Evolutionary conservation across 2,888 invertebrate genomes (phyloP).

Genomic region (Ornithoptera priamus): DNA sequence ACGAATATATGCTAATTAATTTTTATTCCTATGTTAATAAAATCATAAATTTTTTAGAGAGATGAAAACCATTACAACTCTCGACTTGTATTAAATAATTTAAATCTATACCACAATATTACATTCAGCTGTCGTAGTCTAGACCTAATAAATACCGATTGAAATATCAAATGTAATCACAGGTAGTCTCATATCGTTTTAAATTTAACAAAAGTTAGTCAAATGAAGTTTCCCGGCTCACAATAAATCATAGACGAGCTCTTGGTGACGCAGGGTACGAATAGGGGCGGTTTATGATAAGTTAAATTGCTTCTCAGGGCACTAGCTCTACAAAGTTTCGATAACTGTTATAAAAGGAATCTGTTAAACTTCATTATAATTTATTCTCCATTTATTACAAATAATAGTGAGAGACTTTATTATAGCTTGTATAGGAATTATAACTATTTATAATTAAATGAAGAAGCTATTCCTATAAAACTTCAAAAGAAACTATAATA

Average conservation of each 20-base stretch:
- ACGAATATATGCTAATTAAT: too few species aligned
- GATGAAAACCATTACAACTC: too few species aligned
- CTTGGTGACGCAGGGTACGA: background rate
- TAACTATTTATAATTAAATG: too few species aligned
- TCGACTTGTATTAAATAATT: too few species aligned
- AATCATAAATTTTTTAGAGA: too few species aligned
- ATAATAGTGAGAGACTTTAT: background rate
- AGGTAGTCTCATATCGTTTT: background rate
- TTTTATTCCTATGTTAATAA: too few species aligned
- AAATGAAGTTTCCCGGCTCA: background rate
- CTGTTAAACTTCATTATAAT: constrained; percentile 7
- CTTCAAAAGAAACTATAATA: too few species aligned
- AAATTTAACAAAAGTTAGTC: background rate
- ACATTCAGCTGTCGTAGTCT: background rate
- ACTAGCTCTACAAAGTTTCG: constrained; percentile 4
- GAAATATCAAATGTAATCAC: background rate
- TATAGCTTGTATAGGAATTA: background rate
- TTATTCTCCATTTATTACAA: background rate
- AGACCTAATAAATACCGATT: background rate
- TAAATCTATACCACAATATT: too few species aligned
- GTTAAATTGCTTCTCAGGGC: constrained; percentile 18
- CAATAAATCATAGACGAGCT: background rate
- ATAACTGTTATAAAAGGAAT: background rate
- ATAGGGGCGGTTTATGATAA: constrained; percentile 9
- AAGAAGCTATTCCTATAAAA: too few species aligned